Conservation (phyloP, 2,113 vertebrate species). For the Takifugu bimaculatus region DNA sequence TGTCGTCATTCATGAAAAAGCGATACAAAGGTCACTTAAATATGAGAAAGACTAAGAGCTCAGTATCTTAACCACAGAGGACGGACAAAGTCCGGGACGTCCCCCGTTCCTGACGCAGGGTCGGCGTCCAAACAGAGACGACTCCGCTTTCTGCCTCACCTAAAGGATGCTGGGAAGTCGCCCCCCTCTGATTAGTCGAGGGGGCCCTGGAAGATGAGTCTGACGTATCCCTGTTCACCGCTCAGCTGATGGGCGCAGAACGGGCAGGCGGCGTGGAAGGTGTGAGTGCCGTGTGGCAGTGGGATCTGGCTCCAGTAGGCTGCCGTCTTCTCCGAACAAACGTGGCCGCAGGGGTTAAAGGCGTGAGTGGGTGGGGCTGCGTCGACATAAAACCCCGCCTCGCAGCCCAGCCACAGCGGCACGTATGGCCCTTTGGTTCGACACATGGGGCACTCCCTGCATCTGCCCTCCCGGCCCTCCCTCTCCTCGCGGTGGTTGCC, state of each 20-base stretch:
- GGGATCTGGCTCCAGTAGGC: slow-evolving; percentile 97
- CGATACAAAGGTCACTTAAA: slow-evolving; percentile 80
- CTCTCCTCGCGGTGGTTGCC: slow-evolving; percentile 81
- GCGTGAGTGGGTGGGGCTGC: slow-evolving; percentile 95
- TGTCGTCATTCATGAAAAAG: slow-evolving; percentile 70
- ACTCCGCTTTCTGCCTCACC: not conserved
- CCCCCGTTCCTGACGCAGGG: slow-evolving; percentile 14
- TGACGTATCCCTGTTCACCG: slow-evolving; percentile 91
- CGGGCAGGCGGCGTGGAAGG: slow-evolving; percentile 96
- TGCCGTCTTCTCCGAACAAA: slow-evolving; percentile 96
- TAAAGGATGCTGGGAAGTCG: slow-evolving; percentile 33
- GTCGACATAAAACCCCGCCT: slow-evolving; percentile 96
- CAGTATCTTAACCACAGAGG: slow-evolving; percentile 60
- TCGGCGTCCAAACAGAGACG: slow-evolving; percentile 2
- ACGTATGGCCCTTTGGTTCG: slow-evolving; percentile 93
- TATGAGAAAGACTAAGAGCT: slow-evolving; percentile 59
- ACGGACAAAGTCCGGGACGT: slow-evolving; percentile 18
- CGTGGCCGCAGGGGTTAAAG: slow-evolving; percentile 93
- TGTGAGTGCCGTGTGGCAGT: slow-evolving; percentile 96
- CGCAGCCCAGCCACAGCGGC: slow-evolving; percentile 95
- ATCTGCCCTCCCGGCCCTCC: slow-evolving; percentile 85
- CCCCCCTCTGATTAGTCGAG: slow-evolving; percentile 80
- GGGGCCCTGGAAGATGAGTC: slow-evolving; percentile 99
- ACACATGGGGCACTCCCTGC: slow-evolving; percentile 97
- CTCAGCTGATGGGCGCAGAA: slow-evolving; percentile 96